These are phyloP conservation scores for Aleiodes leptofemur DNA, from an alignment of 2,888 invertebrate genomes.

Conservation along the genomic window DNA sequence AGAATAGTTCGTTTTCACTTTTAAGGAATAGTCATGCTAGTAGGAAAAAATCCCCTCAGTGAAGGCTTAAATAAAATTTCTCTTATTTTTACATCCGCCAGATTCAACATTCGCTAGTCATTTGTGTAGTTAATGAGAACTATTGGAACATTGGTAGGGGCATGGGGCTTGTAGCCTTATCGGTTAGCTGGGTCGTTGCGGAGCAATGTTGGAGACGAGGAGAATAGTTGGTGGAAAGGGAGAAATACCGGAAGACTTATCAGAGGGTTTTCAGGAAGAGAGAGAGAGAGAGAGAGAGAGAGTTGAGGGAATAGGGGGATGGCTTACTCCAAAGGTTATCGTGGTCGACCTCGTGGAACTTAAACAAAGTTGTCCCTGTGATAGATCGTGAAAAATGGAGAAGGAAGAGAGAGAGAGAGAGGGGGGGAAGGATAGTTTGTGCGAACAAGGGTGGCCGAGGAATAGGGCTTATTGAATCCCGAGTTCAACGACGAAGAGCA, in stretches of 20 bases:
- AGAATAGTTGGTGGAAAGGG: neutral
- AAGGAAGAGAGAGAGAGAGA: conserved; percentile 33
- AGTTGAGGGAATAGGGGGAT: conserved; percentile 41
- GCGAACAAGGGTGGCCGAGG: conserved; percentile 41
- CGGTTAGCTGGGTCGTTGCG: conserved; percentile 54
- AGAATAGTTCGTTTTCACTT: no score
- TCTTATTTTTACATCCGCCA: conserved; percentile 8
- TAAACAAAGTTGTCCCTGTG: conserved; percentile 62
- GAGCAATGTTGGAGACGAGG: neutral
- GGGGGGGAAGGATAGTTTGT: conserved; percentile 35
- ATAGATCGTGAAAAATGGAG: conserved; percentile 36
- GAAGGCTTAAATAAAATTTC: neutral
- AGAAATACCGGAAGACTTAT: conserved; percentile 30
- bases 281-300: conserved; percentile 21
- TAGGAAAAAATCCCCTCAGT: no score
- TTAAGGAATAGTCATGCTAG: no score
- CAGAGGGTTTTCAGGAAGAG: conserved; percentile 21
- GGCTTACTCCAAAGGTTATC: conserved; percentile 66
- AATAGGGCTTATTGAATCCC: conserved; percentile 63
- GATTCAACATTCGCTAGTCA: conserved; percentile 34
- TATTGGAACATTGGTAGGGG: conserved; percentile 57
- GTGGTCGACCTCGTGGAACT: conserved; percentile 61
- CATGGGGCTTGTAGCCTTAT: conserved; percentile 57
- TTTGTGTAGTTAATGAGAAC: conserved; percentile 57
- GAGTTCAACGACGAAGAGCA: conserved; percentile 60